These are phyloP conservation scores for Ornithoptera alexandrae DNA, from an alignment of 2,888 invertebrate genomes.

Conservation along the genomic window DNA sequence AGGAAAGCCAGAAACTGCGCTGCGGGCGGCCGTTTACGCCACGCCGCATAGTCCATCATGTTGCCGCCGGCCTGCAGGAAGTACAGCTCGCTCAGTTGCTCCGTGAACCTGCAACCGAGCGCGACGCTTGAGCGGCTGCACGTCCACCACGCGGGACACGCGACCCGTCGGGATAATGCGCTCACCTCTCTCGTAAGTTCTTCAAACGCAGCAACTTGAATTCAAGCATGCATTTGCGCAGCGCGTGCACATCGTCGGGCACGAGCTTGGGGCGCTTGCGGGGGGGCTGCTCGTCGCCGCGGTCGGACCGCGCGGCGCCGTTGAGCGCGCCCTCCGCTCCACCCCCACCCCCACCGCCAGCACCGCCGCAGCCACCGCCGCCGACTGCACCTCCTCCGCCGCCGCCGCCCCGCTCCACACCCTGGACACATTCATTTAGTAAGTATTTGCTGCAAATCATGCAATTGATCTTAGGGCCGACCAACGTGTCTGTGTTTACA, in stretches of 20 bases:
- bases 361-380: conserved; percentile 39
- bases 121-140: conserved; percentile 33
- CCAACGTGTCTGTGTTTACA: too few species aligned
- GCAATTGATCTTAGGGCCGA: too few species aligned
- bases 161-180: not conserved
- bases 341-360: conserved; percentile 41
- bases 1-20: conserved; percentile 87
- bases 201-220: conserved; percentile 85
- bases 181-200: conserved; percentile 83
- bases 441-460: too few species aligned
- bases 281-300: conserved; percentile 56
- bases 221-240: conserved; percentile 85
- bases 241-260: conserved; percentile 54
- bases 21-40: conserved; percentile 89
- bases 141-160: conserved; percentile 26
- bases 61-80: conserved; percentile 93
- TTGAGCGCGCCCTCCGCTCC: conserved; percentile 44
- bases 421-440: conserved; percentile 39
- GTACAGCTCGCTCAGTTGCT: conserved; percentile 90
- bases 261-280: conserved; percentile 53
- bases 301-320: conserved; percentile 41
- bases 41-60: conserved; percentile 92
- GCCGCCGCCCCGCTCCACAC: conserved; percentile 56
- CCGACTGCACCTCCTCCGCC: conserved; percentile 31
- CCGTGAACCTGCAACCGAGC: conserved; percentile 80